phyloP scores from a whole-genome alignment of 1,140 invertebrate species.

The Macrostomum lignano region DNA sequence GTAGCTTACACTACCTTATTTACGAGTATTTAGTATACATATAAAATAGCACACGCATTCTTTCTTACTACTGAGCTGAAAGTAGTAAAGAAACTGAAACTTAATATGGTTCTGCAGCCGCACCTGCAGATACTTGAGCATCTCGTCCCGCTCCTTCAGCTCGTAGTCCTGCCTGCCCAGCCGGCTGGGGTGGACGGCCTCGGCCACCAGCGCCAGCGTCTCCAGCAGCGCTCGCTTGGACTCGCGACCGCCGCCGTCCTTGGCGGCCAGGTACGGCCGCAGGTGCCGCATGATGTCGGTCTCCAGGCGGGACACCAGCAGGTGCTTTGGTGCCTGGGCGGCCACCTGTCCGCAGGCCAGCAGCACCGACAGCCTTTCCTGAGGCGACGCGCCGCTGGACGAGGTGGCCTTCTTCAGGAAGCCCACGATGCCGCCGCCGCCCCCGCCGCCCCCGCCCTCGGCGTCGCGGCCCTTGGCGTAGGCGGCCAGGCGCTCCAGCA shows the following conservation, averaged over 20 bases:
- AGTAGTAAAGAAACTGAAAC: constrained; percentile 6
- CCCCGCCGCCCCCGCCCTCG: no score
- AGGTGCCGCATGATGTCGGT: constrained; percentile 28
- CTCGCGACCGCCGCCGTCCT: constrained; percentile 54
- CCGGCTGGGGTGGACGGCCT: constrained; percentile 60
- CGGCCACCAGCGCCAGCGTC: constrained; percentile 57
- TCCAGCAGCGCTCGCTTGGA: constrained; percentile 71
- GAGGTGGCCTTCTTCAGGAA: no score
- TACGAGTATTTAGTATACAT: no score
- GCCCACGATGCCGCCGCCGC: no score
- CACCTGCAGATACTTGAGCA: constrained; percentile 10
- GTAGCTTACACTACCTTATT: no score
- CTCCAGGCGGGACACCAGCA: constrained; percentile 32
- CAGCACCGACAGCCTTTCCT: no score
- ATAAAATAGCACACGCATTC: no score
- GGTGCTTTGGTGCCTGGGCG: constrained; percentile 26
- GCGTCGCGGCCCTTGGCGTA: no score
- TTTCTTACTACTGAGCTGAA: constrained; percentile 3
- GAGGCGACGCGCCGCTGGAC: no score
- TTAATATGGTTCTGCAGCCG: constrained; percentile 11
- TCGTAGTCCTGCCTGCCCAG: no score
- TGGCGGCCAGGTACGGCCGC: constrained; percentile 19
- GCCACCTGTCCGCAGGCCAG: constrained; percentile 35
- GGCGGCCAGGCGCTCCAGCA: no score
- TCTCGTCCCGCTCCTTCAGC: constrained; percentile 14